Percentiles rank a stretch among this genome's conserved stretches.
Evolutionary conservation across 2,113 vertebrate genomes (phyloP).

Genomic region (Polyodon spathula): DNA sequence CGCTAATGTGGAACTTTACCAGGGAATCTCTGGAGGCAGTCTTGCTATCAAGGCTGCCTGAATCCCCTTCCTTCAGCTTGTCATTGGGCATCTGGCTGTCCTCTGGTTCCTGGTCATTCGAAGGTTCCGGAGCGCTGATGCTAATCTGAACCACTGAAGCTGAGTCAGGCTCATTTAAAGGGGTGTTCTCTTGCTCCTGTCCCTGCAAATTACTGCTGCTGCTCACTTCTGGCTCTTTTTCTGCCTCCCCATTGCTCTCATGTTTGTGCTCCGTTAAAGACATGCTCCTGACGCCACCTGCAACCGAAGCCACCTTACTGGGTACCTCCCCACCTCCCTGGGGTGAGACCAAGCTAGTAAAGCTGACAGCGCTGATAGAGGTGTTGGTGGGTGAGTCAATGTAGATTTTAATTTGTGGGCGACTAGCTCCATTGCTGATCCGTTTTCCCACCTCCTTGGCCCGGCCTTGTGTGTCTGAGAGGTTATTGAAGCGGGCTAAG

Average conservation of each 20-base stretch:
- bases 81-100: conserved; percentile 60
- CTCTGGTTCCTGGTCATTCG: conserved; percentile 44
- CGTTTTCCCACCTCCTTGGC: conserved; percentile 84
- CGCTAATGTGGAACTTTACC: conserved; percentile 64
- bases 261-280: conserved; percentile 89
- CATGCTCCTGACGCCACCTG: conserved; percentile 69
- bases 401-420: conserved; percentile 97
- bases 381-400: conserved; percentile 98
- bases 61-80: conserved; percentile 65
- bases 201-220: conserved; percentile 18
- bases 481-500: conserved; percentile 81
- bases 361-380: conserved; percentile 89
- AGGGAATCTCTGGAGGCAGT: conserved; percentile 87
- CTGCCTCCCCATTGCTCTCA: conserved; percentile 60
- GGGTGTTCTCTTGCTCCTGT: conserved; percentile 23
- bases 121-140: conserved; percentile 61
- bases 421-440: conserved; percentile 86
- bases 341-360: conserved; percentile 80
- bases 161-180: too few species aligned
- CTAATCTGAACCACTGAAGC: conserved; percentile 65
- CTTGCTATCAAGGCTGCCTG: conserved; percentile 73
- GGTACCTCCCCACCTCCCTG: conserved; percentile 49
- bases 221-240: conserved; percentile 54
- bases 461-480: conserved; percentile 82
- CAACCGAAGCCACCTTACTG: conserved; percentile 31